phyloP scores from a whole-genome alignment of 1,140 invertebrate species.

The Heliconius melpomene region DNA sequence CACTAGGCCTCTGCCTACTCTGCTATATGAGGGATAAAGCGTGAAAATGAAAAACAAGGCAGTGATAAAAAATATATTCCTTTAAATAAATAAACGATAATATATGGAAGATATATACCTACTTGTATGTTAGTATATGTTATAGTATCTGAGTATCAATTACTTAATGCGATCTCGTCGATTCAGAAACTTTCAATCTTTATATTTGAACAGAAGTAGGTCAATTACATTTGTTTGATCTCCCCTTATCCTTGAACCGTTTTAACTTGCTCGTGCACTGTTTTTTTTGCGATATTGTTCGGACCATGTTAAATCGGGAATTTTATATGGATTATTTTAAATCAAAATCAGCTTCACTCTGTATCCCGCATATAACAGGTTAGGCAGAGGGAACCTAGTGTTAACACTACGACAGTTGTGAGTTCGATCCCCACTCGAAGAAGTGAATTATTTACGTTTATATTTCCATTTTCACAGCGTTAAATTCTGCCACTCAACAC shows the following conservation, averaged over 20 bases:
- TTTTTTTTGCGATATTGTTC: background rate
- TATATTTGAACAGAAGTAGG: background rate
- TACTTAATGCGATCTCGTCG: conserved; percentile 12
- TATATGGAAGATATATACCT: background rate
- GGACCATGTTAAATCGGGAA: background rate
- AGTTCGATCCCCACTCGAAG: too few species aligned
- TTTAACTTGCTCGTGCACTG: conserved; percentile 1
- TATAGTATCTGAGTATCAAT: background rate
- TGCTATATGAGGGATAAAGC: background rate
- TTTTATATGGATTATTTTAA: background rate
- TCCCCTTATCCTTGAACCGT: conserved; percentile 15
- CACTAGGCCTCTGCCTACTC: background rate
- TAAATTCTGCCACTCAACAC: too few species aligned
- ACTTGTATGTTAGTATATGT: background rate
- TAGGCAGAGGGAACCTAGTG: too few species aligned
- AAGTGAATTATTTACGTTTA: too few species aligned
- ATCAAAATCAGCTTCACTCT: too few species aligned
- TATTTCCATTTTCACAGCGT: too few species aligned
- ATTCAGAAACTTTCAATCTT: conserved; percentile 13
- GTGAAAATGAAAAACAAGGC: background rate
- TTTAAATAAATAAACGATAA: background rate
- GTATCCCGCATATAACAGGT: too few species aligned
- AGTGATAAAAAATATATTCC: too few species aligned
- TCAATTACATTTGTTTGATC: conserved; percentile 12
- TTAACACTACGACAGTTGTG: too few species aligned